These are phyloP conservation scores for Myoxocephalus aenaeus DNA, from an alignment of 2,797 vertebrate genomes.

Conservation along the genomic window DNA sequence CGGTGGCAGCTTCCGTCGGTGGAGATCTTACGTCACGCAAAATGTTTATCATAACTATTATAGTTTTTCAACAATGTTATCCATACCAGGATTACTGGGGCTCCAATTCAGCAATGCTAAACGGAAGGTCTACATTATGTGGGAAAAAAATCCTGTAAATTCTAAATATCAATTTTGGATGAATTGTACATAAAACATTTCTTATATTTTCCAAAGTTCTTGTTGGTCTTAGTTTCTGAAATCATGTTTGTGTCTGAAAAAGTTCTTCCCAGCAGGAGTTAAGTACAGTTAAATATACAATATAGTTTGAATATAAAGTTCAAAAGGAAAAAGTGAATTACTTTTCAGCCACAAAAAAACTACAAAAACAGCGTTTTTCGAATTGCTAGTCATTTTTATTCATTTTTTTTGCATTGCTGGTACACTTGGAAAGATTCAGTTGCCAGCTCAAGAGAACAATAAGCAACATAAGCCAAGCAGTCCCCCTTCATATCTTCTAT, in stretches of 20 bases:
- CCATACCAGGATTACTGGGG: neutral
- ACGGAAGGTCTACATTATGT: neutral
- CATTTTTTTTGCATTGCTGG: constrained; percentile 87
- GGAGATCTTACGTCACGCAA: neutral
- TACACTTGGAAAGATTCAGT: constrained; percentile 88
- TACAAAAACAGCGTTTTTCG: neutral
- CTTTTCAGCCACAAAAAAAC: constrained; percentile 12
- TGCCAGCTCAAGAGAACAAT: constrained; percentile 87
- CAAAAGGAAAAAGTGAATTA: neutral
- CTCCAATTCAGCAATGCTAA: neutral
- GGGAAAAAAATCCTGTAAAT: neutral
- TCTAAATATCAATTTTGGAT: neutral
- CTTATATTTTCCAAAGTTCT: neutral
- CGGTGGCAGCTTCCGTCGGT: too few species aligned
- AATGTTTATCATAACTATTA: neutral
- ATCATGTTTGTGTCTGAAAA: too few species aligned
- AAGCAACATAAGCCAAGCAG: constrained; percentile 88
- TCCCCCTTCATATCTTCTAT: constrained; percentile 78
- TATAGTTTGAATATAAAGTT: too few species aligned
- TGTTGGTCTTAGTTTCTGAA: neutral
- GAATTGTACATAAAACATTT: constrained; percentile 9
- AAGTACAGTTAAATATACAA: too few species aligned
- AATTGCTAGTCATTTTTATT: constrained; percentile 85
- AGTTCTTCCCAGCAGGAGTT: too few species aligned
- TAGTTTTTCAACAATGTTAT: neutral